Evolutionary conservation across 2,888 invertebrate species (phyloP), one percentile per base, ranked within the genome.

Genomic region (Anaspis maculata): DNA sequence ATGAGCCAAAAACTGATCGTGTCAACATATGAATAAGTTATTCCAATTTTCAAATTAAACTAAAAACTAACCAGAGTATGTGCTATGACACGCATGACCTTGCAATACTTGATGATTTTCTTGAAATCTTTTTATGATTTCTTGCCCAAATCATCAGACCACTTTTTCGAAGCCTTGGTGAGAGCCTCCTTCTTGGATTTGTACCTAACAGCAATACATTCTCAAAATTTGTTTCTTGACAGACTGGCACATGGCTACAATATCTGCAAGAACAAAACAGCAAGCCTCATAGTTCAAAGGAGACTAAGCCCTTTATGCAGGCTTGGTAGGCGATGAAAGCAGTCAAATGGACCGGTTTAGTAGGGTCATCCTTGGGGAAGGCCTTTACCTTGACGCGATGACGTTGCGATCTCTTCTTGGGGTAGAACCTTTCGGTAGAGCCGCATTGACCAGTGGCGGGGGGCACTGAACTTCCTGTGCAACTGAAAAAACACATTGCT

Each of bases 121-220:
- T 83, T 85, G 64, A 99, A 85, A 62, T 98, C 95, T 52, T 85
- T 84, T 56, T 96, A 96, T 46, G 91, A 88, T 70, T 94, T 91
- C 67, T 89, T 88, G 38, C 98, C 98, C 51, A 88, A 77, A 57
- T 91, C 89, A 73, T 97, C 97, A 56, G 88, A 85, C 97, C 98
- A 98, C 69, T 97, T 97, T 74, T 96, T 96, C 64, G 90, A 85
- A 43, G 91, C 80, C 72, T 97, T 97, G 49, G 92, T 89, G 72
- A 97, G 98, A 46, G 98, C 98, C 91, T 96, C 97, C 90, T 96
- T 98, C 83, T 98, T 95, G 70, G 92, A 91, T 73, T 92, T 90
- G 76, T 94, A 96, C 98, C 98, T 98, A 67, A 34, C 28, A 21
- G 26, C 29, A 34, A 34, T 25, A 7, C 13, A 16, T 15, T 9